Evolutionary conservation across 2,888 invertebrate species (phyloP).

Genomic region (Xanthorhoe spadicearia): DNA sequence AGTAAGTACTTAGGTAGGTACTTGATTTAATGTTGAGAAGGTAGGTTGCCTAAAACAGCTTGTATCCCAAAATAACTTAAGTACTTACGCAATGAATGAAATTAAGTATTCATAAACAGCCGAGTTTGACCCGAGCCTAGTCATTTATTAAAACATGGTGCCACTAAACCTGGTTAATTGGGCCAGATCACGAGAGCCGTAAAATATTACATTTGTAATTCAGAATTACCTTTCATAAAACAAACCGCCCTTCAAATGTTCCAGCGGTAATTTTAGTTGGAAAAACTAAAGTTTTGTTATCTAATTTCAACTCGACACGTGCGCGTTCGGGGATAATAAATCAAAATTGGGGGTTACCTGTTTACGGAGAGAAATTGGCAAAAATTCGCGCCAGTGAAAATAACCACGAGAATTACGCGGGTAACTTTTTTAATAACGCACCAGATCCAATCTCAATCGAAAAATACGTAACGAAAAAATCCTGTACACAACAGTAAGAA

Average conservation of each 20-base stretch:
- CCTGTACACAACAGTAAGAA: conserved; percentile 74
- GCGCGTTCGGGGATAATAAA: conserved; percentile 56
- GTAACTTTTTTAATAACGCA: conserved; percentile 83
- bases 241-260: conserved; percentile 39
- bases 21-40: not conserved
- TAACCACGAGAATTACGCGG: conserved; percentile 71
- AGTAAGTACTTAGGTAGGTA: not conserved
- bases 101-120: conserved; percentile 30
- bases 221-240: conserved; percentile 49
- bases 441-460: conserved; percentile 79
- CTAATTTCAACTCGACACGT: conserved; percentile 45
- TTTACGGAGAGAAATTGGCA: conserved; percentile 52
- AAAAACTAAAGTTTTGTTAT: conserved; percentile 43
- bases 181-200: conserved; percentile 43
- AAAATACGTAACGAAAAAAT: conserved; percentile 75
- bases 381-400: conserved; percentile 68
- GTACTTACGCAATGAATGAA: conserved; percentile 33
- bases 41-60: conserved; percentile 4
- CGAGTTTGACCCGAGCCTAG: conserved; percentile 34
- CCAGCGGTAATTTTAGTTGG: conserved; percentile 43
- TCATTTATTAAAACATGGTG: conserved; percentile 44
- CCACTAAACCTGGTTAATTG: conserved; percentile 46
- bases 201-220: conserved; percentile 51
- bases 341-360: conserved; percentile 52
- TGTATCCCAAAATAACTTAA: conserved; percentile 23